Conservation (phyloP, 2,797 vertebrate genomes). For the Lacerta agilis region DNA sequence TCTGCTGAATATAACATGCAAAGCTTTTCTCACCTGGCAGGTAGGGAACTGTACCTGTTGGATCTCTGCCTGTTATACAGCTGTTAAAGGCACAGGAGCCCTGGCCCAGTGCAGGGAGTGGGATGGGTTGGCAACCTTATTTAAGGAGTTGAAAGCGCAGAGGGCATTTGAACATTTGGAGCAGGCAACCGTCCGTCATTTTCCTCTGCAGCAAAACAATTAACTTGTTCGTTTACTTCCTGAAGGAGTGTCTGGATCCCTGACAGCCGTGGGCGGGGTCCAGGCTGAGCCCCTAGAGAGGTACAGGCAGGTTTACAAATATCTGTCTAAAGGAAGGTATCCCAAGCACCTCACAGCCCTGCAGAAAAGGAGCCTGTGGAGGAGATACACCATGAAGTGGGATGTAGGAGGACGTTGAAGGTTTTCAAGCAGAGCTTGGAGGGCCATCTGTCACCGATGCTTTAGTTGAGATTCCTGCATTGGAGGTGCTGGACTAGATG, state of each 20-base stretch:
- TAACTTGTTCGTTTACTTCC: background rate
- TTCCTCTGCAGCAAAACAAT: background rate
- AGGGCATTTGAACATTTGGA: background rate
- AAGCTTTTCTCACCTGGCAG: too few species aligned
- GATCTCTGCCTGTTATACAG: background rate
- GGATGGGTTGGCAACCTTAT: background rate
- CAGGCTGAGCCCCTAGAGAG: background rate
- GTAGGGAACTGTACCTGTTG: background rate
- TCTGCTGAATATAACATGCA: too few species aligned
- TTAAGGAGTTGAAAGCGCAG: background rate
- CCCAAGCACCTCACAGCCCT: background rate
- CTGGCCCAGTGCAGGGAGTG: background rate
- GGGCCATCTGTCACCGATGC: too few species aligned
- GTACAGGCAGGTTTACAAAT: conserved; percentile 3
- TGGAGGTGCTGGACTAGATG: too few species aligned
- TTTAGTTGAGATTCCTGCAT: too few species aligned
- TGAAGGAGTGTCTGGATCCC: background rate
- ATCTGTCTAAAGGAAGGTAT: background rate
- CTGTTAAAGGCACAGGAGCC: background rate
- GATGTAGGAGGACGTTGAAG: background rate
- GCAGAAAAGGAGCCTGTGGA: background rate
- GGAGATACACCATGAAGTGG: background rate
- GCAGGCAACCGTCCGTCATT: too few species aligned
- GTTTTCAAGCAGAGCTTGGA: too few species aligned
- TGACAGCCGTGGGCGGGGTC: too few species aligned